These are phyloP conservation scores for Drosophila sechellia DNA, from an alignment of 1,140 invertebrate species.

Conservation along the genomic window DNA sequence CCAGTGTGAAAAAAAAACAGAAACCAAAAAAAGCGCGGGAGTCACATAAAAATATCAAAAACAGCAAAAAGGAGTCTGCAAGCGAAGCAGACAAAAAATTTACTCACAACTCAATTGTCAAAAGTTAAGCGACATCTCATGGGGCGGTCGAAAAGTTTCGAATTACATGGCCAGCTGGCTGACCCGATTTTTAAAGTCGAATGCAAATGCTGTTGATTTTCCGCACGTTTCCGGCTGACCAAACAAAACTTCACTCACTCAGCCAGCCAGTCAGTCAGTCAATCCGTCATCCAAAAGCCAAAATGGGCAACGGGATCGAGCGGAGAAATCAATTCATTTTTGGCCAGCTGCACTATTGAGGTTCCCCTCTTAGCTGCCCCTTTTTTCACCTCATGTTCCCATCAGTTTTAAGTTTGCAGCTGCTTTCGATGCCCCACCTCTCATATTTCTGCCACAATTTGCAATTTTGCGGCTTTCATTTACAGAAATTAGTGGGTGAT, in stretches of 20 bases:
- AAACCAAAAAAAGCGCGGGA: slow-evolving; percentile 1
- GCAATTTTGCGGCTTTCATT: slow-evolving; percentile 73
- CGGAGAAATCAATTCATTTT: slow-evolving; percentile 67
- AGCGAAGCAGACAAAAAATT: slow-evolving; percentile 6
- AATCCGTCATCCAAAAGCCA: slow-evolving; percentile 53
- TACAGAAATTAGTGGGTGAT: slow-evolving; percentile 65
- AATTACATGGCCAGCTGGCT: slow-evolving; percentile 56
- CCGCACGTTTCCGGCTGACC: slow-evolving; percentile 60
- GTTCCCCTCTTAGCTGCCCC: neutral
- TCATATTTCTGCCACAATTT: slow-evolving; percentile 69
- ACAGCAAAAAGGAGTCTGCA: slow-evolving; percentile 14
- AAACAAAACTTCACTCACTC: slow-evolving; percentile 74
- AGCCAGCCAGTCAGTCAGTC: slow-evolving; percentile 43
- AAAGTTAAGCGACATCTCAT: slow-evolving; percentile 50
- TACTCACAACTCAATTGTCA: slow-evolving; percentile 72
- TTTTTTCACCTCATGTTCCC: neutral
- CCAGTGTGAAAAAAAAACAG: slow-evolving; percentile 49
- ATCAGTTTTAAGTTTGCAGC: slow-evolving; percentile 22
- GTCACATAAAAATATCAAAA: slow-evolving; percentile 7
- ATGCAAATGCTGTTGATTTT: slow-evolving; percentile 66
- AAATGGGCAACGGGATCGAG: slow-evolving; percentile 64
- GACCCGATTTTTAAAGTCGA: slow-evolving; percentile 65
- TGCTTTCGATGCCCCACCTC: slow-evolving; percentile 14
- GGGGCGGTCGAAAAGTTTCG: slow-evolving; percentile 43
- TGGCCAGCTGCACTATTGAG: slow-evolving; percentile 60